Percentiles rank a stretch among this genome's conserved stretches.
These are phyloP conservation scores for Salvelinus namaycush DNA, from an alignment of 2,113 vertebrate genomes.

Conservation along the genomic window DNA sequence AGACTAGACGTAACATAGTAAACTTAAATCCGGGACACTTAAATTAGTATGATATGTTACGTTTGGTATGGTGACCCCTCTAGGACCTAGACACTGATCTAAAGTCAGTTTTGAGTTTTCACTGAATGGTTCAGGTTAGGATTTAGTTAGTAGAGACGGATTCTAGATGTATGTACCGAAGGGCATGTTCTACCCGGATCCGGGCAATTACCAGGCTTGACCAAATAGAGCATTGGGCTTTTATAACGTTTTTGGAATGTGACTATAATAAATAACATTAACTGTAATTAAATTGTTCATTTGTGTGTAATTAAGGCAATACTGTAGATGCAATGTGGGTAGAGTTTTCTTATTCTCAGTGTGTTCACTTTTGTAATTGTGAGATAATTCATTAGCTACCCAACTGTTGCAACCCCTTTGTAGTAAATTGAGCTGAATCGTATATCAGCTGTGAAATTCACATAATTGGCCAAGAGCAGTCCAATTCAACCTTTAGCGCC, in stretches of 20 bases:
- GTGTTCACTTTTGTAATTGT: neutral
- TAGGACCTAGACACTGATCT: no score
- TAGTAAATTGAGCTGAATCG: neutral
- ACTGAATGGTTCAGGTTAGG: no score
- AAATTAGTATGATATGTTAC: no score
- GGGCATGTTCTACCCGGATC: no score
- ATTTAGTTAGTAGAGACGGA: no score
- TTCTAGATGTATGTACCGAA: no score
- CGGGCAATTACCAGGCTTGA: neutral
- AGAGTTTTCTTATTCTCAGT: neutral
- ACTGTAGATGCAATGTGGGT: neutral
- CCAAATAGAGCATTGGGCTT: neutral
- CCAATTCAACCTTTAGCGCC: conserved; percentile 20
- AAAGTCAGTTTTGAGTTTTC: neutral
- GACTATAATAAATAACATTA: neutral
- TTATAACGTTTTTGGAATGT: neutral
- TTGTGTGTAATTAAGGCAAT: conserved; percentile 1
- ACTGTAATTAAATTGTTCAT: neutral
- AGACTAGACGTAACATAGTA: no score
- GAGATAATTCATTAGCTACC: neutral
- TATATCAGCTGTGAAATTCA: conserved; percentile 11
- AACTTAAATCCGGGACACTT: no score
- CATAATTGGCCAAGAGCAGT: conserved; percentile 26
- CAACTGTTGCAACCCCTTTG: neutral
- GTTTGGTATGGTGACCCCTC: no score